Evolutionary conservation across 2,888 invertebrate genomes (phyloP).

Genomic region (Drosophila atripex): DNA sequence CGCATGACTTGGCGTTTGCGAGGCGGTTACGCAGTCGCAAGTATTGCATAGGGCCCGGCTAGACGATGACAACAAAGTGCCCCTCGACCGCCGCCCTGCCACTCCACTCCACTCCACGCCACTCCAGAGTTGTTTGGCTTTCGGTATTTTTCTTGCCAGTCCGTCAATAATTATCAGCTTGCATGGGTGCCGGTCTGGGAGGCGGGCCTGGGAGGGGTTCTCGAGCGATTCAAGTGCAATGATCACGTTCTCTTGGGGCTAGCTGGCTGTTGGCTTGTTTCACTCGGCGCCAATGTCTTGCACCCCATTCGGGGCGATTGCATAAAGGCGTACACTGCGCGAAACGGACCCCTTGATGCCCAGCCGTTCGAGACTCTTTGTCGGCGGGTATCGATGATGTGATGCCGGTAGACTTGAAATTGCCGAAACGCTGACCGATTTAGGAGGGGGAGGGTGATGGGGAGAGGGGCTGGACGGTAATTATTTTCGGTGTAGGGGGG

Average conservation of each 20-base stretch:
- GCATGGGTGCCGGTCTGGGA: constrained; percentile 14
- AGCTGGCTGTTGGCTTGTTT: not conserved
- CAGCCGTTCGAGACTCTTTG: too few species aligned
- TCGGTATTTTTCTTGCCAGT: constrained; percentile 1
- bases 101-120: not conserved
- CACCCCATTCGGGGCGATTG: not conserved
- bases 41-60: constrained; percentile 30
- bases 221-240: constrained; percentile 31
- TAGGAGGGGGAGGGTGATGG: too few species aligned
- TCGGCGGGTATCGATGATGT: too few species aligned
- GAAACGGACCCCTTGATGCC: too few species aligned
- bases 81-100: not conserved
- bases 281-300: constrained; percentile 2
- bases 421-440: too few species aligned
- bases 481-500: not conserved
- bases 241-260: constrained; percentile 31
- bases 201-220: not conserved
- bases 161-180: constrained; percentile 59
- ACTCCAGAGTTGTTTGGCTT: not conserved
- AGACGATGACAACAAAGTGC: constrained; percentile 31
- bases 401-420: too few species aligned
- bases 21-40: constrained; percentile 25
- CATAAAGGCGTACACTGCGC: not conserved
- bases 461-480: not conserved
- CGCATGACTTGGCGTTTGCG: constrained; percentile 34